Evolutionary conservation across 2,113 vertebrate species (phyloP).

Genomic region (Epinephelus cyanopodus): DNA sequence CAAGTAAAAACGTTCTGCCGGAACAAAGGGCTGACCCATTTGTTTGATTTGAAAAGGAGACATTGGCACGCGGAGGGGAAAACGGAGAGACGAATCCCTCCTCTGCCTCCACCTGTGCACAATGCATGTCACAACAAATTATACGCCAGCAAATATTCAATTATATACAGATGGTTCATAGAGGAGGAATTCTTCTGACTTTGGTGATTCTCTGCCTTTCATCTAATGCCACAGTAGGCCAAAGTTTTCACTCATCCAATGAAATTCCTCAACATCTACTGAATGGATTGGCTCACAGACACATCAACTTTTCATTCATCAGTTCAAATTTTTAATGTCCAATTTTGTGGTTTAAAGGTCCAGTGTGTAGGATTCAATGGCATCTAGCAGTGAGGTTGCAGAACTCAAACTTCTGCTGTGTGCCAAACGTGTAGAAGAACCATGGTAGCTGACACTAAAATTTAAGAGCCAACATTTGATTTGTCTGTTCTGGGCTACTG

Average conservation of each 20-base stretch:
- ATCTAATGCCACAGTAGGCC: neutral
- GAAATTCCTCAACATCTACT: neutral
- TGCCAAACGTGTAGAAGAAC: too few relatives aligned
- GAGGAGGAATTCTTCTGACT: neutral
- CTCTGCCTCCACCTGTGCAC: slow-evolving; percentile 57
- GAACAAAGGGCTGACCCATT: slow-evolving; percentile 69
- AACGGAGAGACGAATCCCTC: slow-evolving; percentile 38
- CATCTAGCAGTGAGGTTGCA: too few relatives aligned
- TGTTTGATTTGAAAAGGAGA: slow-evolving; percentile 66
- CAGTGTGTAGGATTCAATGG: too few relatives aligned
- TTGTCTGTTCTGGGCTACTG: too few relatives aligned
- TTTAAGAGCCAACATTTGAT: too few relatives aligned
- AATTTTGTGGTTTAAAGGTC: neutral
- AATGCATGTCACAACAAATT: slow-evolving; percentile 61
- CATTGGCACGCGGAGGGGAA: slow-evolving; percentile 39
- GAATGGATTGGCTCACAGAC: neutral
- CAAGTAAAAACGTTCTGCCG: slow-evolving; percentile 51
- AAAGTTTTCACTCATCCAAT: slow-evolving; percentile 1
- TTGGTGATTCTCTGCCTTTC: neutral
- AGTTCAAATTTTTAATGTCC: neutral
- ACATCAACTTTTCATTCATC: neutral
- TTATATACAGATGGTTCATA: neutral
- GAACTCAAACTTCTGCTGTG: too few relatives aligned
- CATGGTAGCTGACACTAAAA: too few relatives aligned
- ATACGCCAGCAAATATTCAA: slow-evolving; percentile 49